A percentile compares a stretch with the other conserved stretches of the same genome.
Conservation (phyloP, 2,113 vertebrate species). For the Osmerus mordax region DNA sequence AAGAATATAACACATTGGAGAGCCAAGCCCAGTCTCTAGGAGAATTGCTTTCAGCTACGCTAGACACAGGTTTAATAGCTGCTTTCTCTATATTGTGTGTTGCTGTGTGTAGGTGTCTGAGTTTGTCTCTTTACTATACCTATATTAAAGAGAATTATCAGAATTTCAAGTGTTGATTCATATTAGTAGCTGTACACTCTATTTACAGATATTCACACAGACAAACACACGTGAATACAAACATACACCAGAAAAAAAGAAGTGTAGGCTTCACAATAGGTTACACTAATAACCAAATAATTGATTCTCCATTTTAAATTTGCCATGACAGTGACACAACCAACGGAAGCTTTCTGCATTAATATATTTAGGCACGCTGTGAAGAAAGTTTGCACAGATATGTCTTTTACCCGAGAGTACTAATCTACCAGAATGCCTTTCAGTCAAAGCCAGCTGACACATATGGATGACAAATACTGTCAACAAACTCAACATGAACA, state of each 20-base stretch:
- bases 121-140: neutral
- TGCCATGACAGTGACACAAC: neutral
- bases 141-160: neutral
- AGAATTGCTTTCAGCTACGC: neutral
- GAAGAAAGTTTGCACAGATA: neutral
- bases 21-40: neutral
- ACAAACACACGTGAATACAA: neutral
- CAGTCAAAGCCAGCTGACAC: constrained; percentile 1
- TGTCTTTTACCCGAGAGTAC: neutral
- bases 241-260: too few species aligned
- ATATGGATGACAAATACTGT: neutral
- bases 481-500: constrained; percentile 3
- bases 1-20: neutral
- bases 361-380: neutral
- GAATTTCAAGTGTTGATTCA: neutral
- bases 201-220: neutral
- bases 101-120: neutral
- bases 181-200: neutral
- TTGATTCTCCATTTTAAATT: constrained; percentile 19
- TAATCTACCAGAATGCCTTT: neutral
- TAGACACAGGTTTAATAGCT: neutral
- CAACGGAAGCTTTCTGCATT: neutral
- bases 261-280: neutral
- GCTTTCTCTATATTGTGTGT: neutral
- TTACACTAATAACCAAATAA: constrained; percentile 6